Evolutionary conservation across 1,140 invertebrate species (phyloP).

Genomic region (Homarus americanus): DNA sequence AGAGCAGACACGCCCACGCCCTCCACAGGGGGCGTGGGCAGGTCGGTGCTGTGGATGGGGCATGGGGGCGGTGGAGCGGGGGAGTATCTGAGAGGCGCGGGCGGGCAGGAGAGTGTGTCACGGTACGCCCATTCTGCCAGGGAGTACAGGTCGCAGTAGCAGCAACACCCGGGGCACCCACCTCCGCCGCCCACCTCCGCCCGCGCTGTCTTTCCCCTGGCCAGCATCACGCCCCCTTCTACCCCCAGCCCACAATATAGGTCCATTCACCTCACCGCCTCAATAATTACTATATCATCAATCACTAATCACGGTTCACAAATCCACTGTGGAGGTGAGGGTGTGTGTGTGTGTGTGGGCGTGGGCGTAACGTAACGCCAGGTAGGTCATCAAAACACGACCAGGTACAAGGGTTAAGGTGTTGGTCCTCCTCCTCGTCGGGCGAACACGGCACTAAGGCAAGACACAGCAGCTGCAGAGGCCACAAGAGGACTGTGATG

Average conservation of each 20-base stretch:
- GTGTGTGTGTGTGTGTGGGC: too few relatives aligned
- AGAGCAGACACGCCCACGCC: neutral
- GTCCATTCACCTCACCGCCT: neutral
- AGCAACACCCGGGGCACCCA: slow-evolving; percentile 9
- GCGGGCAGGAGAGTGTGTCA: slow-evolving; percentile 30
- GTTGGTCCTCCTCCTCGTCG: too few relatives aligned
- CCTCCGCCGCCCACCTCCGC: neutral
- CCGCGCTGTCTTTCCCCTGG: neutral
- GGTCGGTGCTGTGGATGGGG: neutral
- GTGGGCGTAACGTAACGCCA: too few relatives aligned
- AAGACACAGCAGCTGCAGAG: neutral
- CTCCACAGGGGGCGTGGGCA: neutral
- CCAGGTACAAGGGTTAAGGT: too few relatives aligned
- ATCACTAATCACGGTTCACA: too few relatives aligned
- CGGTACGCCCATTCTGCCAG: slow-evolving; percentile 32
- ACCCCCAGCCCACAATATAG: neutral
- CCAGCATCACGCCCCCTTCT: neutral
- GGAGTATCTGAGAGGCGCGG: neutral
- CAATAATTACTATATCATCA: too few relatives aligned
- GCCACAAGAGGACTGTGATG: neutral
- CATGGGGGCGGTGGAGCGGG: neutral
- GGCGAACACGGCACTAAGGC: neutral
- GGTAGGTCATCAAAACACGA: too few relatives aligned
- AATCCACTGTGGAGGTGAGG: too few relatives aligned
- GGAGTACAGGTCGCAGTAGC: slow-evolving; percentile 36